Conservation (phyloP, 2,888 invertebrate species). For the Philaethria dido region DNA sequence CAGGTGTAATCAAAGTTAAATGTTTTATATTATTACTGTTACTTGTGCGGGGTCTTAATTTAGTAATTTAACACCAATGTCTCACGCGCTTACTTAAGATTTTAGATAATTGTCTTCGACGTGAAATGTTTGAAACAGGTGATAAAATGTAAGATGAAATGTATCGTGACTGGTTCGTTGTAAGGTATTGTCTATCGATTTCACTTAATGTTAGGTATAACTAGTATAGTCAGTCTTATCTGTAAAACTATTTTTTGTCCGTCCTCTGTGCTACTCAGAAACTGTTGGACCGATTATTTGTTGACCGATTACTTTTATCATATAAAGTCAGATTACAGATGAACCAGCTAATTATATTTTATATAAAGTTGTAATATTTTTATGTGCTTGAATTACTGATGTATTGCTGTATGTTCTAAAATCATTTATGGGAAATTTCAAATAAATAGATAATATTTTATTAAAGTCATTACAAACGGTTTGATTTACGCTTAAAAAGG, state of each 20-base stretch:
- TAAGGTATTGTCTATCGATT: slow-evolving; percentile 40
- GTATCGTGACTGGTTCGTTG: slow-evolving; percentile 49
- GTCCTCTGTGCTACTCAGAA: slow-evolving; percentile 31
- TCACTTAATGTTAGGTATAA: slow-evolving; percentile 31
- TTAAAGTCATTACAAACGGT: too few relatives aligned
- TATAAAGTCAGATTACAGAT: too few relatives aligned
- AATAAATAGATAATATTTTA: too few relatives aligned
- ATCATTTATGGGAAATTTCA: too few relatives aligned
- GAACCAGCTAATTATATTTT: too few relatives aligned
- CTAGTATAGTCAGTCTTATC: slow-evolving; percentile 15
- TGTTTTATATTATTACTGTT: slow-evolving; percentile 7
- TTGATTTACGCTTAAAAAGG: too few relatives aligned
- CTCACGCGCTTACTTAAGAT: slow-evolving; percentile 49
- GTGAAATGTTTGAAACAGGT: slow-evolving; percentile 50
- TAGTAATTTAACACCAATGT: slow-evolving; percentile 56
- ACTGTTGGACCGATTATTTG: slow-evolving; percentile 3
- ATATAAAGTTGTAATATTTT: too few relatives aligned
- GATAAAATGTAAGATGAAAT: slow-evolving; percentile 49
- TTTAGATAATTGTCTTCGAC: slow-evolving; percentile 48
- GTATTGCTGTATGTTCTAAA: too few relatives aligned
- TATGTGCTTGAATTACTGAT: too few relatives aligned
- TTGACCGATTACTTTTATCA: too few relatives aligned
- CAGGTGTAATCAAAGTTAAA: slow-evolving; percentile 4
- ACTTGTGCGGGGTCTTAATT: slow-evolving; percentile 30
- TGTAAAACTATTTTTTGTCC: slow-evolving; percentile 22